A percentile compares a stretch with the other conserved stretches of the same genome.
phyloP scores from a whole-genome alignment of 2,797 vertebrate species.

The Caiman crocodilus region DNA sequence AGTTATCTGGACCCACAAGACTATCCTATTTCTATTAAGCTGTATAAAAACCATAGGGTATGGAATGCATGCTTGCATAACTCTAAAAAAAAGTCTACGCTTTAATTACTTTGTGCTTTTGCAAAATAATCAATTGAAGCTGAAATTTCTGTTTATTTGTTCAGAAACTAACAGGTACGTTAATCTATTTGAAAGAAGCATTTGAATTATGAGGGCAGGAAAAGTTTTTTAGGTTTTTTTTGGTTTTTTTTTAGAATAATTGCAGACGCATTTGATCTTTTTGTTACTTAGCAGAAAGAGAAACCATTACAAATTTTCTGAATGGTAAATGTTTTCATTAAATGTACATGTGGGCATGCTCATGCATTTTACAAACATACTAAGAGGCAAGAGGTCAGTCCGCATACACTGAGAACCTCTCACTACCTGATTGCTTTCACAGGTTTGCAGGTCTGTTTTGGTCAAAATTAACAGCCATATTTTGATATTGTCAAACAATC shows the following conservation, averaged over 20 bases:
- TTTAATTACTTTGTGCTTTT: not conserved
- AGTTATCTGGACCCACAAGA: not conserved
- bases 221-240: too few relatives aligned
- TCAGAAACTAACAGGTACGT: not conserved
- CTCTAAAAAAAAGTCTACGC: not conserved
- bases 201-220: not conserved
- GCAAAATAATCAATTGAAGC: not conserved
- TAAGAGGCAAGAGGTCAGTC: not conserved
- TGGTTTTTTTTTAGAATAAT: too few relatives aligned
- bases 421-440: not conserved
- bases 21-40: not conserved
- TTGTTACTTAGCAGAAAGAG: not conserved
- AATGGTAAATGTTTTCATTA: not conserved
- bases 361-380: fast-evolving
- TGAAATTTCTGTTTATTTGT: not conserved
- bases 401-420: not conserved
- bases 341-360: fast-evolving
- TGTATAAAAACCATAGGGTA: not conserved
- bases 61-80: not conserved
- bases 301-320: not conserved
- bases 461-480: not conserved
- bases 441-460: not conserved
- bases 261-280: not conserved
- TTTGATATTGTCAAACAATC: not conserved
- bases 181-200: not conserved